A percentile compares a stretch with the other conserved stretches of the same genome.
Evolutionary conservation across 2,888 invertebrate species (phyloP).

Genomic region (Euclidia mi): DNA sequence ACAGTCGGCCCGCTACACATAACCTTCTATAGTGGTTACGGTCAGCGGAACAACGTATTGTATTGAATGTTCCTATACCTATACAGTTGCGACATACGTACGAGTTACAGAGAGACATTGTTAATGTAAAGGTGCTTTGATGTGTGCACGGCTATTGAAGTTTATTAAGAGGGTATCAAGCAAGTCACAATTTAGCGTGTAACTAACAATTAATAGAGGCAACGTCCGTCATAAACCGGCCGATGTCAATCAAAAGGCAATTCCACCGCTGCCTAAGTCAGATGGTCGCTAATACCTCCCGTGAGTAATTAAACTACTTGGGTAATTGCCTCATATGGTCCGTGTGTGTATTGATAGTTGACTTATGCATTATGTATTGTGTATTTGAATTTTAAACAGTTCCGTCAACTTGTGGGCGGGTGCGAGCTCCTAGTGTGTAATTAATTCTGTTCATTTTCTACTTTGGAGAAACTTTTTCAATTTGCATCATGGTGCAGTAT

Average conservation of each 20-base stretch:
- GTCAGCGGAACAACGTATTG: slow-evolving; percentile 43
- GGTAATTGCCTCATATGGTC: slow-evolving; percentile 49
- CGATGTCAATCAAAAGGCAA: slow-evolving; percentile 49
- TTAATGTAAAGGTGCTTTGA: slow-evolving; percentile 30
- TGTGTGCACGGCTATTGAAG: too few relatives aligned
- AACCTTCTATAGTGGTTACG: slow-evolving; percentile 29
- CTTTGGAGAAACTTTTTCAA: slow-evolving; percentile 73
- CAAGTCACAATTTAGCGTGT: slow-evolving; percentile 2
- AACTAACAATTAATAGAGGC: slow-evolving; percentile 13
- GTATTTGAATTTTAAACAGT: slow-evolving; percentile 55
- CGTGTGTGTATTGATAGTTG: slow-evolving; percentile 25
- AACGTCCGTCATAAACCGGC: slow-evolving; percentile 18
- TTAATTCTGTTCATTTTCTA: slow-evolving; percentile 70
- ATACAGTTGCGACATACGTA: slow-evolving; percentile 22
- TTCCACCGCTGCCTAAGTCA: slow-evolving; percentile 39
- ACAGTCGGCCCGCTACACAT: neutral
- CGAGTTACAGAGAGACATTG: slow-evolving; percentile 23
- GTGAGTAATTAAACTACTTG: slow-evolving; percentile 58
- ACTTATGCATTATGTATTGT: slow-evolving; percentile 47
- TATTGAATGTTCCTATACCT: slow-evolving; percentile 17
- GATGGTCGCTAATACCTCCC: slow-evolving; percentile 37
- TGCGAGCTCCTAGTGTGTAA: slow-evolving; percentile 58
- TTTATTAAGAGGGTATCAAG: too few relatives aligned
- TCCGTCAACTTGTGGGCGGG: slow-evolving; percentile 43
- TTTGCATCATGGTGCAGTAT: slow-evolving; percentile 68